Evolutionary conservation across 1,140 invertebrate species (phyloP).

Genomic region (Schmidtea mediterranea): DNA sequence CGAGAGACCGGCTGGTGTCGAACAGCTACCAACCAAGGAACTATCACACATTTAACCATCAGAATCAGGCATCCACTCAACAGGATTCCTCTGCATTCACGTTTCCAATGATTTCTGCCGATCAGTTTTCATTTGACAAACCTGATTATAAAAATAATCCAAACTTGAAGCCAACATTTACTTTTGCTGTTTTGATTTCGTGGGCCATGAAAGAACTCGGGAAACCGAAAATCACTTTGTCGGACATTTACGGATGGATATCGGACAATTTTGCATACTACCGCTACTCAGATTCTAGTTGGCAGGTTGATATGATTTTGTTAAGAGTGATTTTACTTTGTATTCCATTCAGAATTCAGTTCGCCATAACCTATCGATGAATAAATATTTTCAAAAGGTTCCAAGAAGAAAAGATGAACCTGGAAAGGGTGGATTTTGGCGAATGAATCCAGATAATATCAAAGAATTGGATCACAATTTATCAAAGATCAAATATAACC

Average conservation of each 20-base stretch:
- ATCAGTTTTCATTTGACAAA: background rate
- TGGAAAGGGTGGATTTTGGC: slow-evolving; percentile 4
- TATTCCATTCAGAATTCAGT: slow-evolving; percentile 4
- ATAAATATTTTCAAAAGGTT: background rate
- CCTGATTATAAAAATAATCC: slow-evolving; percentile 46
- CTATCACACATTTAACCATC: too few species aligned
- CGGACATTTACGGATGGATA: slow-evolving; percentile 69
- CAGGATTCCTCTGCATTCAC: too few species aligned
- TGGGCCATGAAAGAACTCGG: slow-evolving; percentile 64
- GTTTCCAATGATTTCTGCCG: too few species aligned
- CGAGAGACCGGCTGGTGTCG: too few species aligned
- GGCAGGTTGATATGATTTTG: slow-evolving; percentile 42
- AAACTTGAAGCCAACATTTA: slow-evolving; percentile 60
- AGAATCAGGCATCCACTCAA: too few species aligned
- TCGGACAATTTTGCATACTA: slow-evolving; percentile 63
- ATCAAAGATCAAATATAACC: too few species aligned
- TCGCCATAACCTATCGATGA: slow-evolving; percentile 4
- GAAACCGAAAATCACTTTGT: slow-evolving; percentile 62
- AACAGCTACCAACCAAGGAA: too few species aligned
- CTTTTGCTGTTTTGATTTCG: slow-evolving; percentile 62
- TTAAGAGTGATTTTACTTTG: background rate
- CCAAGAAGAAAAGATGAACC: slow-evolving; percentile 3
- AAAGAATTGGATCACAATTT: too few species aligned
- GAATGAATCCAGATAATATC: background rate
- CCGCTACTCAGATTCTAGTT: slow-evolving; percentile 52